Evolutionary conservation across 2,888 invertebrate species (phyloP).

Genomic region (Mystacides longicornis): DNA sequence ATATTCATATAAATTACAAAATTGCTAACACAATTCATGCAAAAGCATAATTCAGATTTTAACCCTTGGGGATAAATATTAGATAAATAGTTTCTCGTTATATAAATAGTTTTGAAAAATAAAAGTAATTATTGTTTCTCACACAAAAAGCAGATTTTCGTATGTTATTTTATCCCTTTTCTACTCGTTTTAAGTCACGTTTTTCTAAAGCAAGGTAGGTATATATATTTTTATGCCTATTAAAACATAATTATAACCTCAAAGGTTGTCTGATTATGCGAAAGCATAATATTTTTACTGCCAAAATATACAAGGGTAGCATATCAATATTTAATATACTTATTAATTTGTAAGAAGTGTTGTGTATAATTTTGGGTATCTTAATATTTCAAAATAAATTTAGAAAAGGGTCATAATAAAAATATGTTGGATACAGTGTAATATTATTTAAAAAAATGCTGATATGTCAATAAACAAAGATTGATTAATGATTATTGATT

Average conservation of each 20-base stretch:
- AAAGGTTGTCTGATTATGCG: not conserved
- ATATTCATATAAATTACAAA: not conserved
- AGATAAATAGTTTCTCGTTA: not conserved
- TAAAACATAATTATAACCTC: not conserved
- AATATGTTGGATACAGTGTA: not conserved
- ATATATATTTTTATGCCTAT: too few relatives aligned
- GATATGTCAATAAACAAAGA: not conserved
- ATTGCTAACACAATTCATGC: constrained; percentile 1
- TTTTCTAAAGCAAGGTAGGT: not conserved
- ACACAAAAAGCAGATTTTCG: not conserved
- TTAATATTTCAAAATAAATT: not conserved
- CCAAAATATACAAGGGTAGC: not conserved
- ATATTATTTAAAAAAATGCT: not conserved
- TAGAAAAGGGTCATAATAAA: constrained; percentile 1
- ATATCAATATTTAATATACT: not conserved
- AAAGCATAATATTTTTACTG: not conserved
- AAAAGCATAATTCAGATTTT: not conserved
- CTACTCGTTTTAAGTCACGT: not conserved
- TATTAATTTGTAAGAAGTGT: not conserved
- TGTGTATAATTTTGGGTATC: not conserved
- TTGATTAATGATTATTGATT: too few relatives aligned
- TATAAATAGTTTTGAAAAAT: not conserved
- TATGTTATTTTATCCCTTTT: not conserved
- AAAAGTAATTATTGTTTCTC: not conserved
- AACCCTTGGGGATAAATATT: constrained; percentile 1